These are phyloP conservation scores for Eutolmus rufibarbis DNA, from an alignment of 2,888 invertebrate species.

Conservation along the genomic window DNA sequence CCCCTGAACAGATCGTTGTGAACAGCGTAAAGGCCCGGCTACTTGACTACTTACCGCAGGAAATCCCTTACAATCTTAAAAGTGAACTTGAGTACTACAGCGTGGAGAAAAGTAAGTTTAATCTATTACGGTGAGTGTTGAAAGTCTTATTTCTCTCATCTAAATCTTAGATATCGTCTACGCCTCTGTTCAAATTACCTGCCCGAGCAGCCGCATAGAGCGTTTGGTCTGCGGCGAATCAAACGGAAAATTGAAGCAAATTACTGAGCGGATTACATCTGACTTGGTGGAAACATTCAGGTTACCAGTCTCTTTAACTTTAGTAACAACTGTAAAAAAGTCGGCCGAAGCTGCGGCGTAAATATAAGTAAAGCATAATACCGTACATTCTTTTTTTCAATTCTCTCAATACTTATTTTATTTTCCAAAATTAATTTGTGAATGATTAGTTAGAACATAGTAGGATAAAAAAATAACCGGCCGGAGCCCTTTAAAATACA, in stretches of 20 bases:
- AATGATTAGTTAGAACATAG: too few species aligned
- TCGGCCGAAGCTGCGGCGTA: neutral
- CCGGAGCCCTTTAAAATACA: too few species aligned
- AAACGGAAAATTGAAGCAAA: constrained; percentile 74
- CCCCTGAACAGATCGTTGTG: constrained; percentile 72
- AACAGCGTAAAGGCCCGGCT: constrained; percentile 83
- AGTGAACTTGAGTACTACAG: constrained; percentile 74
- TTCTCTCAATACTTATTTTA: neutral
- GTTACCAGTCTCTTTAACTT: constrained; percentile 64
- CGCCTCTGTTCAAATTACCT: constrained; percentile 69
- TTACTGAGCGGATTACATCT: constrained; percentile 71
- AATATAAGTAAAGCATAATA: neutral
- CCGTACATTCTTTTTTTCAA: neutral
- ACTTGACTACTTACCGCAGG: constrained; percentile 81
- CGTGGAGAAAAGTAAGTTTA: constrained; percentile 56
- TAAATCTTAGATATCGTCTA: constrained; percentile 63
- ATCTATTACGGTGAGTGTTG: neutral
- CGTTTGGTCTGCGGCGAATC: constrained; percentile 73
- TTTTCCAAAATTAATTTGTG: too few species aligned
- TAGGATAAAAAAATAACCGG: too few species aligned
- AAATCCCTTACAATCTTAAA: constrained; percentile 83
- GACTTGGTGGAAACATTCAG: constrained; percentile 73
- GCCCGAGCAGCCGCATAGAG: constrained; percentile 70
- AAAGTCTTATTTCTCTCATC: neutral
- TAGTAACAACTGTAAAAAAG: constrained; percentile 53